Base-by-base conservation (phyloP, 2,113 vertebrate species). In the Strix uralensis region DNA sequence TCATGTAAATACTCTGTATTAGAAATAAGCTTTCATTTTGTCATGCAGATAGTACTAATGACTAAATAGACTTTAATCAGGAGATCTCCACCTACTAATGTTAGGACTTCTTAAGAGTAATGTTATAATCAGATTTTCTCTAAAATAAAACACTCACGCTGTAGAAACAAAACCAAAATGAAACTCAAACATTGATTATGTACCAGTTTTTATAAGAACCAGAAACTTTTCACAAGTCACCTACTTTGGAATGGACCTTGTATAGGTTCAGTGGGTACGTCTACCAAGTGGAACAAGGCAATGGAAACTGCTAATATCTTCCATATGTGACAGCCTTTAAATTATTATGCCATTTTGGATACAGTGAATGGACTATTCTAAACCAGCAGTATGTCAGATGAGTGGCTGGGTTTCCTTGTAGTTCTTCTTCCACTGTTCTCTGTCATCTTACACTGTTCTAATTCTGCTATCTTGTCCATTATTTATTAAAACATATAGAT, bases 1-100 rank as follows among this genome's bases (percentile, higher is more conserved):
- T 98, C 97, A 30, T 96, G 96, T 97, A 97, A 98, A 98, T 98
- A 96, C 95, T 82, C 92, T 92, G 86, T 86, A 78, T 96, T 95
- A 94, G 87, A 90, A 91, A 96, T 92, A 94, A 90, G 75, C 34
- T 74, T 90, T 85, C 94, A 89, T 96, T 96, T 92, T 95, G 94
- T 96, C 89, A 96, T 92, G 54, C 72, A 92, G 92, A 92, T 91
- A 86, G 55, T 94, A 54, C 88, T 93, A 96, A 97, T 97, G 85
- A 96, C 93, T 97, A 91, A 96, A 93, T 27, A 96, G 88, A 79
- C 91, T 95, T 90, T 94, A 95, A 94, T 85, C 71, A 81, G 34
- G 30, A 52, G 62, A 63, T 82, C 36, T 81, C 78, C 78, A 67
- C 75, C 83, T 92, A 96, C 54, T 86, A 71, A 90, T 0, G 2